Base-by-base conservation (phyloP, 1,140 invertebrate genomes). In the Trichonephila clavipes region DNA sequence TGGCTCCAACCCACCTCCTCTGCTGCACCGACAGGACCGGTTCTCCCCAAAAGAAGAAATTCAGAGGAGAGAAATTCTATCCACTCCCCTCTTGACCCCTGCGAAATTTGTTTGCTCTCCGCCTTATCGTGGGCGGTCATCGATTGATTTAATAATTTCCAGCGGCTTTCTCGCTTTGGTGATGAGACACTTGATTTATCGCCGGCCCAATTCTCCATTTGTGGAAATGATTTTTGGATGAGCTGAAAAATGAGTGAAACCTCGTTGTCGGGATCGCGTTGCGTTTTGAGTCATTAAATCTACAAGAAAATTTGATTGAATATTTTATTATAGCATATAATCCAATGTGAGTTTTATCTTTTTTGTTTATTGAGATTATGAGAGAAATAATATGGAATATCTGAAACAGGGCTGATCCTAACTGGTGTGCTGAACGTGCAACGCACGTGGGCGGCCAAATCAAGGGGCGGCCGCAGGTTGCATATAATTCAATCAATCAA, bases 121-220 rank as follows among this genome's bases (percentile, higher is more conserved):
- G 7, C 58, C 34, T 90, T 90, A 90, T 90, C 88, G 88, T 77
- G 34, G 88, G 69, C 88, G 88, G 72, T 81, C 88, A 90, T 90
- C 88, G 58, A 90, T 90, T 90, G 88, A 90, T 90, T 90, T 90
- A 90, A 90, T 89, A 72, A 90, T 58, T 51, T 89, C 58, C 14
- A 21, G 58, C 69, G 69, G 88, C 44, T 77, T 77, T n/a, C 66
- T 10, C 72, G 28, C 72, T 40, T 28, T 77, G 28, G n/a, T 69
- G 66, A 77, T 77, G 28, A 34, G 34, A 18, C 28, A 14, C 28
- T 69, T 69, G 66, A 77, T 77, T 77, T 77, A 77, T 40, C 14
- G 34, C 28, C 28, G 51, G 2, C 10, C 51, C 6, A 19, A 14
- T 34, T 40, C 72, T 40, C 28, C 72, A 34, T 77, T 34, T 77